Base-by-base conservation (phyloP, 2,888 invertebrate genomes). In the Craniophora ligustri region DNA sequence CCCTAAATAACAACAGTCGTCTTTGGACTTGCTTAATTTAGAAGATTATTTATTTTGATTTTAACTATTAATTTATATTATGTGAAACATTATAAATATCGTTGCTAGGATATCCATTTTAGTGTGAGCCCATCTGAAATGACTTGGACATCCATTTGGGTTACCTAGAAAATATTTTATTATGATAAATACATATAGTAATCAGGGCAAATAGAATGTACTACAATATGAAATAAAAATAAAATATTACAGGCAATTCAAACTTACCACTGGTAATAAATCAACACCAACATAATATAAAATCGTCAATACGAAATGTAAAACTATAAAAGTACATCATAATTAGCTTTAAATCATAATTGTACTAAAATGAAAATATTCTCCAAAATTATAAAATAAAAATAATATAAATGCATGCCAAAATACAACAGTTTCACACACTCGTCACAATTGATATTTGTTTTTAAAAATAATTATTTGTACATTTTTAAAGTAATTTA, bases 161-260 rank as follows among this genome's bases (percentile, higher is more conserved):
- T 93, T 93, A 93, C 93, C 93, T 93, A 93, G 86, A 93, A 93
- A 92, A 91, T 82, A 89, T 88, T 82, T 62, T 75, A 79, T 84
- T 79, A 81, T 68, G 79, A 87, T 91, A 88, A 90, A 88, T 86
- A 88, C 81, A 68, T 71, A 72, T 64, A 72, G 45, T 64, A 65
- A 68, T 63, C 51, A 67, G 70, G 64, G 48, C 57, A 78, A 72
- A 72, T 56, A 51, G 68, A 68, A 59, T 51, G 28, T 57, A 59
- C 50, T 76, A 67, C 59, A 8, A 38, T 54, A 59, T 58, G 57
- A 64, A 62, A 75, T 67, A 32, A 61, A 61, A 48, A 63, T 59
- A n/a, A 68, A 51, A 70, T 66, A 65, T 55, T 55, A 64, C 69
- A 76, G 64, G 71, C 53, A 81, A 79, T 75, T 76, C 72, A 84